Evolutionary conservation across 2,113 vertebrate genomes (phyloP), one percentile per base, ranked within the genome.

Genomic region (Bagarius yarrelli): DNA sequence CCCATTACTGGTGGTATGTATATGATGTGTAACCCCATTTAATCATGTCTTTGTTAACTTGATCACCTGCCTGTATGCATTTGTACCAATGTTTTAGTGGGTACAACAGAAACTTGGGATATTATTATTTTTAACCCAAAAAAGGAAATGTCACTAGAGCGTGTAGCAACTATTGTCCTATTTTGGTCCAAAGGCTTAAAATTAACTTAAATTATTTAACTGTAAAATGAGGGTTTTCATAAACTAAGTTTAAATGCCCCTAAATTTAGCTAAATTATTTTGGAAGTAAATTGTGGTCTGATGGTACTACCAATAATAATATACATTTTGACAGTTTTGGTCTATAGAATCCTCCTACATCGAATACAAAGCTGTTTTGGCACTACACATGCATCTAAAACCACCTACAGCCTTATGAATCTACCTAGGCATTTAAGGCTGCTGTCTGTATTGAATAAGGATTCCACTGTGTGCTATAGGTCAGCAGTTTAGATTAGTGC

Each of bases 341-440:
- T 73, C 25, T 13, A 18, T 63, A 71, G 13, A 72, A 72, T 3
- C n/a, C 11, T 40, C 72, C 55, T 34, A 1, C 25, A 30, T 76
- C 14, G 27, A 53, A 50, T 32, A 34, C 70, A 56, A 79, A 69
- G 34, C 36, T 0, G 44, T 75, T 79, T 52, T 3, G 83, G 81
- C 34, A 60, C 67, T 74, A 34, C 84, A 85, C 25, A 57, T 83
- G 72, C 61, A 57, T 40, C 63, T 71, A 55, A 83, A 74, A 63
- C 27, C 63, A 50, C 66, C 76, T 59, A 72, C 73, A 32, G 21
- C 78, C 74, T 55, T 79, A 78, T 53, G 56, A 61, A 40, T 18
- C 55, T 80, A 64, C n/a, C 67, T 81, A 50, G 50, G 16, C 9
- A 34, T 34, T 64, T 72, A 12, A 66, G 64, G 15, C 44, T 57